Evolutionary conservation across 2,888 invertebrate genomes (phyloP).

Genomic region (Hemithea aestivaria): DNA sequence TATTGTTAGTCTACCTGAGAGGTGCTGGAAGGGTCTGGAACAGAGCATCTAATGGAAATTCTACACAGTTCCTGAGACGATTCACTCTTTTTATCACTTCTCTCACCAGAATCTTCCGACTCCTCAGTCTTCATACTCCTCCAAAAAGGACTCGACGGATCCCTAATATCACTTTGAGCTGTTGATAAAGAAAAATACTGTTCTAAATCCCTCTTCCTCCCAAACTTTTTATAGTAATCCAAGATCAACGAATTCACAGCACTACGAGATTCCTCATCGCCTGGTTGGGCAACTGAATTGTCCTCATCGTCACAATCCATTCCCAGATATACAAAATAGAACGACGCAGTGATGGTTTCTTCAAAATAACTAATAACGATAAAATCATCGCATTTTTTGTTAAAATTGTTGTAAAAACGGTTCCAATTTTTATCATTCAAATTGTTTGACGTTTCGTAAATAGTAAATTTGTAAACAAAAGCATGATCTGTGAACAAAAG

Average conservation of each 20-base stretch:
- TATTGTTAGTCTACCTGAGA: constrained; percentile 43
- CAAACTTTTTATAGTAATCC: constrained; percentile 85
- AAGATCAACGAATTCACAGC: constrained; percentile 70
- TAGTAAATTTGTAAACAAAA: constrained; percentile 18
- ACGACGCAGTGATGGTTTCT: constrained; percentile 23
- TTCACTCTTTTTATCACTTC: constrained; percentile 43
- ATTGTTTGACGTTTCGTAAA: constrained; percentile 28
- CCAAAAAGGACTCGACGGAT: constrained; percentile 65
- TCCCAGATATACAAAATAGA: not conserved
- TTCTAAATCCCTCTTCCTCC: constrained; percentile 82
- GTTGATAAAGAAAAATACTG: constrained; percentile 81
- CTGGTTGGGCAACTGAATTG: constrained; percentile 19
- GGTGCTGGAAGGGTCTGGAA: constrained; percentile 49
- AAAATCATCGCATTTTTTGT: constrained; percentile 15
- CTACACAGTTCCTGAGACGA: constrained; percentile 65
- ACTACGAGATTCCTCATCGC: constrained; percentile 36
- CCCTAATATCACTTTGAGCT: constrained; percentile 62
- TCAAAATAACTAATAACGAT: constrained; percentile 9
- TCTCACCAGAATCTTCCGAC: constrained; percentile 63
- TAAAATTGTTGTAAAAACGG: constrained; percentile 9
- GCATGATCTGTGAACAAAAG: not conserved
- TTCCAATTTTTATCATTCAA: constrained; percentile 26
- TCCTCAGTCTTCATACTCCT: constrained; percentile 66
- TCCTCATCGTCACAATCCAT: constrained; percentile 53
- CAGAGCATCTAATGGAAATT: constrained; percentile 64